Conservation (phyloP, 1,140 invertebrate species). For the Trachymyrmex septentrionalis region DNA sequence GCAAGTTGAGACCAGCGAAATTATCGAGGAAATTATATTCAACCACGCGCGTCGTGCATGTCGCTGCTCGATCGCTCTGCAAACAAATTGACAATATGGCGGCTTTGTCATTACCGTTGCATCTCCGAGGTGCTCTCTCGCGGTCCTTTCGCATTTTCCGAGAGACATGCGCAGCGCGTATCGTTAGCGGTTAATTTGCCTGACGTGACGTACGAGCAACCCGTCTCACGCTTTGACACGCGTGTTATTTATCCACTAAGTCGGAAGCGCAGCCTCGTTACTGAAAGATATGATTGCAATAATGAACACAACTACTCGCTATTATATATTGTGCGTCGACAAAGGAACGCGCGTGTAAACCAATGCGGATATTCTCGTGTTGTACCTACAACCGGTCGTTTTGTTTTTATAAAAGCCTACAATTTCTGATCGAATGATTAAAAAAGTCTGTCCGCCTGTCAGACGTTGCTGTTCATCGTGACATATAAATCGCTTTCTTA, state of each 20-base stretch:
- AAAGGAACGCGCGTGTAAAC: conserved; percentile 17
- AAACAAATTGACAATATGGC: conserved; percentile 12
- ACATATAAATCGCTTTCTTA: neutral
- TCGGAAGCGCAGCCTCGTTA: conserved; percentile 44
- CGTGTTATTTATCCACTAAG: conserved; percentile 46
- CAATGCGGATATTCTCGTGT: neutral
- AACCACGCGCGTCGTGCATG: neutral
- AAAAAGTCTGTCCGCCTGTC: neutral
- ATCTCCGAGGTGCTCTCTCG: neutral
- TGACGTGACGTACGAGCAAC: conserved; percentile 45
- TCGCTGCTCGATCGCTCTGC: conserved; percentile 9
- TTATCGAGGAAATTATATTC: conserved; percentile 1
- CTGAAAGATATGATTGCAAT: conserved; percentile 53
- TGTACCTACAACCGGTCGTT: conserved; percentile 1
- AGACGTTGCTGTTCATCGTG: neutral
- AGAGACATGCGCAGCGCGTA: conserved; percentile 6
- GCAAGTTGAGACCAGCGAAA: neutral
- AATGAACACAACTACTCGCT: conserved; percentile 35
- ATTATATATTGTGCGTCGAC: conserved; percentile 10
- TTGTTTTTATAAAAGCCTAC: neutral
- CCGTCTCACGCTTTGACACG: conserved; percentile 51
- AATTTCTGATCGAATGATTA: neutral
- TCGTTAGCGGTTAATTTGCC: conserved; percentile 40
- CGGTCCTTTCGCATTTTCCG: conserved; percentile 16
- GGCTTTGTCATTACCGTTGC: conserved; percentile 17